phyloP scores from a whole-genome alignment of 2,113 vertebrate species.

The Riparia riparia region DNA sequence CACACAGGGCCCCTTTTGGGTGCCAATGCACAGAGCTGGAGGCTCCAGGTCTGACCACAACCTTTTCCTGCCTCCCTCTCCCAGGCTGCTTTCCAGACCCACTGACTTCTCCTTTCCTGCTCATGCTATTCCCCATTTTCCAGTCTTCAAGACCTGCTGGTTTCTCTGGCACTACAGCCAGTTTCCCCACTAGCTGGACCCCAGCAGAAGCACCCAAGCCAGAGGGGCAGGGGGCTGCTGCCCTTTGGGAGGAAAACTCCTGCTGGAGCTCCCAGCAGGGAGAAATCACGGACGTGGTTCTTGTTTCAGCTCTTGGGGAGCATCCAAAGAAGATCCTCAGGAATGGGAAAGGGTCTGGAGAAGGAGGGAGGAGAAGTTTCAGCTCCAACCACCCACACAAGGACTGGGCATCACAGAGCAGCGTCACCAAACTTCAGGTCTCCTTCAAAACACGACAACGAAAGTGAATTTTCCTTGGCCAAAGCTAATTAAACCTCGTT shows the following conservation, averaged over 20 bases:
- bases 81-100: background rate
- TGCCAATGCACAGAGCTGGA: background rate
- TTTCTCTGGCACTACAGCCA: background rate
- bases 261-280: background rate
- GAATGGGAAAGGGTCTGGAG: background rate
- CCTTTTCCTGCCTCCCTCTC: background rate
- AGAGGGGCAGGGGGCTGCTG: background rate
- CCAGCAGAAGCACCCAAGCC: background rate
- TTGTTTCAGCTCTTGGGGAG: background rate
- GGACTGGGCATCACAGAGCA: accelerated
- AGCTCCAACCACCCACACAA: accelerated
- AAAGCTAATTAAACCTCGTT: background rate
- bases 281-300: background rate
- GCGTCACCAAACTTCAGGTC: background rate
- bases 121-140: background rate
- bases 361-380: background rate
- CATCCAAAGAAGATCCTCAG: background rate
- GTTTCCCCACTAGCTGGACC: background rate
- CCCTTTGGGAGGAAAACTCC: background rate
- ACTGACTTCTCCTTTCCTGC: background rate
- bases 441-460: background rate
- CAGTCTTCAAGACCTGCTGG: background rate
- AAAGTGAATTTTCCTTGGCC: background rate
- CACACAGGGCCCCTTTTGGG: background rate
- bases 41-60: background rate